These are phyloP conservation scores for Hartigia nigra DNA, from an alignment of 2,888 invertebrate species.

Conservation along the genomic window DNA sequence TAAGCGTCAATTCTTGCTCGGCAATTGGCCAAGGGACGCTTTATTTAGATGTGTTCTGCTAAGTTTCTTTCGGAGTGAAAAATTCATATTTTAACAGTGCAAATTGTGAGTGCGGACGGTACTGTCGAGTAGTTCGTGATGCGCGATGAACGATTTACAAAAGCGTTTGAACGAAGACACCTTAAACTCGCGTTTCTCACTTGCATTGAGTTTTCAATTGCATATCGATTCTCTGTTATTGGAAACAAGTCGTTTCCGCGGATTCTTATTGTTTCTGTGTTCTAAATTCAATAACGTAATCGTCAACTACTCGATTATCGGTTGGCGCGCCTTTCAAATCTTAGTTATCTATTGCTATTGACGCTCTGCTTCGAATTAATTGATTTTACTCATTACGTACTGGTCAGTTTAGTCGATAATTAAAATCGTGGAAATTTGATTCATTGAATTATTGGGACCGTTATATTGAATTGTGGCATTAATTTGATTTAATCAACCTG, in stretches of 20 bases:
- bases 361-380: neutral
- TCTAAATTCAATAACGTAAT: slow-evolving; percentile 24
- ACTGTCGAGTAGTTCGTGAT: slow-evolving; percentile 33
- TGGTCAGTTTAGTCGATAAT: neutral
- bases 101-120: slow-evolving; percentile 9
- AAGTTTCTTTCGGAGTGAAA: neutral
- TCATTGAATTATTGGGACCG: neutral
- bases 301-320: slow-evolving; percentile 17
- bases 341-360: neutral
- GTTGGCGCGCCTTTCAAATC: slow-evolving; percentile 30
- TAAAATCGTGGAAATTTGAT: neutral
- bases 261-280: neutral
- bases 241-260: neutral
- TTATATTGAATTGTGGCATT: neutral
- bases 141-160: slow-evolving; percentile 38
- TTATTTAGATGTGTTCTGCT: neutral
- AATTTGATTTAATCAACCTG: neutral
- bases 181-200: neutral
- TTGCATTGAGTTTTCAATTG: neutral
- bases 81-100: slow-evolving; percentile 5
- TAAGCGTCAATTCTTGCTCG: neutral
- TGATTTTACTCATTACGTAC: neutral
- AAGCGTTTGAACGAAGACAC: slow-evolving; percentile 33
- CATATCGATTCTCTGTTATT: neutral
- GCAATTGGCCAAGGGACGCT: slow-evolving; percentile 3